Evolutionary conservation across 2,113 vertebrate species (phyloP).

Genomic region (Ginglymostoma cirratum): DNA sequence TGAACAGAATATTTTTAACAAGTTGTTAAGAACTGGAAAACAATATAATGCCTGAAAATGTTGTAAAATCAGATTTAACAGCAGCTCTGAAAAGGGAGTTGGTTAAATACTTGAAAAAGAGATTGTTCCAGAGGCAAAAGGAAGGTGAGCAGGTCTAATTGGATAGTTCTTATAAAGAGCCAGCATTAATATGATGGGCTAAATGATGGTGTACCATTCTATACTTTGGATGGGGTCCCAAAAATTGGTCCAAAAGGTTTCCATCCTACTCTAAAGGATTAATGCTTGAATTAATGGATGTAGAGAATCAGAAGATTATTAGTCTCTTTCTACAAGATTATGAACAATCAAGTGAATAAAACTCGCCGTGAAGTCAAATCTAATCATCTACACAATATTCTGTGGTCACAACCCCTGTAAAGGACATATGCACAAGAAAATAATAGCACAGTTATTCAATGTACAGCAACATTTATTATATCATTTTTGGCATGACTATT

Average conservation of each 20-base stretch:
- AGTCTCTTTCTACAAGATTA: background rate
- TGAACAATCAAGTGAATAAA: background rate
- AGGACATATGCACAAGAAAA: background rate
- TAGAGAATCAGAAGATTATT: background rate
- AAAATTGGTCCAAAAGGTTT: background rate
- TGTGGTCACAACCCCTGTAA: background rate
- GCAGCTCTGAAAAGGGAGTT: background rate
- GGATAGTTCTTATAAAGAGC: background rate
- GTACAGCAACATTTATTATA: background rate
- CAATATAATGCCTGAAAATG: background rate
- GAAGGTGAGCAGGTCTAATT: background rate
- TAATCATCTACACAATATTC: background rate
- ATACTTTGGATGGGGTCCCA: background rate
- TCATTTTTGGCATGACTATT: background rate
- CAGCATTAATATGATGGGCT: background rate
- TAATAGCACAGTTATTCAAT: background rate
- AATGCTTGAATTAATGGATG: background rate
- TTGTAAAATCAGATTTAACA: background rate
- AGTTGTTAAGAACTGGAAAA: background rate
- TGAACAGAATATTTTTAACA: background rate
- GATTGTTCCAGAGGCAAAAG: background rate
- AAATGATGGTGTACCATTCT: background rate
- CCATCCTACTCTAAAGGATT: background rate
- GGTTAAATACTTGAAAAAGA: background rate
- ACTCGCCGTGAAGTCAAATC: background rate